Conservation (phyloP, 2,888 invertebrate species). For the Drosophila lutescens region DNA sequence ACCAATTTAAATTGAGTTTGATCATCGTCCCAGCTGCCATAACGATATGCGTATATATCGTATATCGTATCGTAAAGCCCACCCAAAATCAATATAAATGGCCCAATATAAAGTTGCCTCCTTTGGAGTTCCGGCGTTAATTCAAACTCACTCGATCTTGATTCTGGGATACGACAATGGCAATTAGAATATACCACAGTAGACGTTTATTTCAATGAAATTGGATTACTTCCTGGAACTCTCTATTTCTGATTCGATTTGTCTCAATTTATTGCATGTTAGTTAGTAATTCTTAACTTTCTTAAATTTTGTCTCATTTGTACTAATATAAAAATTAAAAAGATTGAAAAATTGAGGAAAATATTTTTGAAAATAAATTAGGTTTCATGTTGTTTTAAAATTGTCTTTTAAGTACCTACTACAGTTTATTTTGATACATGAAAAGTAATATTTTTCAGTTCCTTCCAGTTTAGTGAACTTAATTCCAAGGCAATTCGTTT, state of each 20-base stretch:
- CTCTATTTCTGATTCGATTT: neutral
- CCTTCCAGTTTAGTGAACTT: neutral
- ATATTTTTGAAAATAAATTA: too few species aligned
- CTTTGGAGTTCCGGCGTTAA: slow-evolving; percentile 20
- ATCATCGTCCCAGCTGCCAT: slow-evolving; percentile 42
- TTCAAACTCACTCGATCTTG: slow-evolving; percentile 26
- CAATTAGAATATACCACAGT: slow-evolving; percentile 10
- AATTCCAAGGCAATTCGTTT: slow-evolving; percentile 11
- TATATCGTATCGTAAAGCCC: slow-evolving; percentile 6
- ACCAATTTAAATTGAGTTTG: slow-evolving; percentile 51
- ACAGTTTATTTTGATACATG: neutral
- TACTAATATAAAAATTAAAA: too few species aligned
- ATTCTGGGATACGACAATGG: slow-evolving; percentile 12
- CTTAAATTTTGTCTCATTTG: too few species aligned
- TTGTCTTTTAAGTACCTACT: neutral
- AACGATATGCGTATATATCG: slow-evolving; percentile 24
- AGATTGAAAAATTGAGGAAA: too few species aligned
- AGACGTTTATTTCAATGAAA: neutral
- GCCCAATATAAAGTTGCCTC: slow-evolving; percentile 29
- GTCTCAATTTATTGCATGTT: neutral
- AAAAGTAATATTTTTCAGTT: neutral
- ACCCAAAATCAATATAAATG: slow-evolving; percentile 43
- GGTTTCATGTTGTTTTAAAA: too few species aligned
- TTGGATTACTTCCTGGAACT: neutral
- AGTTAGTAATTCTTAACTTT: neutral